These are phyloP conservation scores for Eilema sororculum DNA, from an alignment of 2,888 invertebrate species.

Conservation along the genomic window DNA sequence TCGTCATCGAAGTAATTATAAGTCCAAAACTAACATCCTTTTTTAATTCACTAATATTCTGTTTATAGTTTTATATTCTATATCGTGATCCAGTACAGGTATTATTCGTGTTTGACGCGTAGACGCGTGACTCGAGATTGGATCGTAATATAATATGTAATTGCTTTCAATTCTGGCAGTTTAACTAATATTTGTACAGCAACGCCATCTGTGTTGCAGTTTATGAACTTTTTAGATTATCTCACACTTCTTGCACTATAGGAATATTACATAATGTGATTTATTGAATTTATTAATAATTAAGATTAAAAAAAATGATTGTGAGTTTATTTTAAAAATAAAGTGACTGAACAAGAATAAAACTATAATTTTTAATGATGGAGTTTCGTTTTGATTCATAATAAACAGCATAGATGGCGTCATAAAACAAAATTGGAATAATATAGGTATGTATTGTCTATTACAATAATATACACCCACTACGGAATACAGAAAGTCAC, in stretches of 20 bases:
- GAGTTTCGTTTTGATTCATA: neutral
- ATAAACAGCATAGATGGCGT: neutral
- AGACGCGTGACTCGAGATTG: no score
- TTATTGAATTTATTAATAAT: neutral
- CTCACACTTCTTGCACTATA: neutral
- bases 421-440: neutral
- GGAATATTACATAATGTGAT: neutral
- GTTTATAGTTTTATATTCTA: no score
- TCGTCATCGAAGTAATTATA: no score
- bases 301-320: neutral
- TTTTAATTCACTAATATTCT: no score
- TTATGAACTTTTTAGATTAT: neutral
- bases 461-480: neutral
- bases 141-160: no score
- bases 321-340: neutral
- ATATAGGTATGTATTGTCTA: neutral
- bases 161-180: neutral
- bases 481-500: neutral
- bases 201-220: neutral
- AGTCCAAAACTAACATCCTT: no score
- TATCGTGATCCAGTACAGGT: no score
- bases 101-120: no score
- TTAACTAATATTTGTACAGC: neutral
- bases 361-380: neutral
- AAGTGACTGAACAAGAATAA: neutral